Conservation (phyloP, 2,113 vertebrate species). For the Oophaga pumilio region DNA sequence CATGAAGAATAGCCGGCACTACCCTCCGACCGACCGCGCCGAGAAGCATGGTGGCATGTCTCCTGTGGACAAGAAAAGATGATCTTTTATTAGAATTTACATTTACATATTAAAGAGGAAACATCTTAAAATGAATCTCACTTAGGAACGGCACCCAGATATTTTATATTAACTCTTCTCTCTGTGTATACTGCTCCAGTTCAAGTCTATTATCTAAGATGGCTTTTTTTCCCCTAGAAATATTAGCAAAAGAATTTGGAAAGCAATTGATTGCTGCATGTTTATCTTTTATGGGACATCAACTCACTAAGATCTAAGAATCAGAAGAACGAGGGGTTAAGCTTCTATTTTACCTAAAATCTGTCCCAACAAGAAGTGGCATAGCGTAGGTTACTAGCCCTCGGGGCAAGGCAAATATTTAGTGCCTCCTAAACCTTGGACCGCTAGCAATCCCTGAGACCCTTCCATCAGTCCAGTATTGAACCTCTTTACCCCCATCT, state of each 20-base stretch:
- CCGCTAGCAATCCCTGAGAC: too few species aligned
- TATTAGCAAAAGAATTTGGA: background rate
- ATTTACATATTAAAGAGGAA: background rate
- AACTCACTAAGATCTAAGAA: background rate
- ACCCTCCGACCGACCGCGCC: conserved; percentile 6
- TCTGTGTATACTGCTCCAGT: background rate
- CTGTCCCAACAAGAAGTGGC: too few species aligned
- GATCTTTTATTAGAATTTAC: conserved; percentile 15
- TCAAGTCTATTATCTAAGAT: background rate
- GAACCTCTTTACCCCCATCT: too few species aligned
- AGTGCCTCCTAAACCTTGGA: too few species aligned
- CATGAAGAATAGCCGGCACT: conserved; percentile 25
- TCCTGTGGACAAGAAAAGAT: background rate
- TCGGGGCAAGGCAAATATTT: too few species aligned
- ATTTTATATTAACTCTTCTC: background rate
- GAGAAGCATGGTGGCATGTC: background rate
- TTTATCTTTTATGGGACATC: background rate
- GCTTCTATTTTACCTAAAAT: too few species aligned
- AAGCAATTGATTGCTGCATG: background rate
- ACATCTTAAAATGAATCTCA: background rate
- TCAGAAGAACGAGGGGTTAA: too few species aligned
- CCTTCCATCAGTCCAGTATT: too few species aligned
- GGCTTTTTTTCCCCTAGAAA: too few species aligned
- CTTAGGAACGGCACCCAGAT: background rate
- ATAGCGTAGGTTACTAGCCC: too few species aligned